Evolutionary conservation across 2,797 vertebrate species (phyloP).

Genomic region (Halcyon badia): DNA sequence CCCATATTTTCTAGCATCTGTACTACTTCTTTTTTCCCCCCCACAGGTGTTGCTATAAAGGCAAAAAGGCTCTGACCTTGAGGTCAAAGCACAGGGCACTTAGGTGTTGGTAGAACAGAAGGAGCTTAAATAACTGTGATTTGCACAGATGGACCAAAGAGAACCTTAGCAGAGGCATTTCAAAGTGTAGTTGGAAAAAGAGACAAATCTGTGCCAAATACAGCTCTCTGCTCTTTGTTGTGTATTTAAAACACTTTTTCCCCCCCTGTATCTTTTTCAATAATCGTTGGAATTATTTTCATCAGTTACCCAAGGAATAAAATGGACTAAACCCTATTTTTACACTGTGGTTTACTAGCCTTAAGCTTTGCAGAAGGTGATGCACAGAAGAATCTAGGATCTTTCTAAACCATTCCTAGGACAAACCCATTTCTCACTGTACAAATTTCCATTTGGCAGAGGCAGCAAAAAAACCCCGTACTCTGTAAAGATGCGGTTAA

Average conservation of each 20-base stretch:
- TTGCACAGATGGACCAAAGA: slow-evolving; percentile 70
- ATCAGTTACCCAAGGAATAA: background rate
- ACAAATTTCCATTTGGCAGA: slow-evolving; percentile 69
- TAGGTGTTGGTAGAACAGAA: slow-evolving; percentile 77
- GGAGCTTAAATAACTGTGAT: slow-evolving; percentile 66
- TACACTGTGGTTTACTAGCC: background rate
- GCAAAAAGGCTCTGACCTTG: slow-evolving; percentile 78
- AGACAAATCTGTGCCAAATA: background rate
- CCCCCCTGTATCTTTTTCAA: background rate
- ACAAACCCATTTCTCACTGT: slow-evolving; percentile 50
- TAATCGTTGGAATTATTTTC: background rate
- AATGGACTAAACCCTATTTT: background rate
- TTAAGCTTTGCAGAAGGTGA: slow-evolving; percentile 22
- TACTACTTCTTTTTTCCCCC: slow-evolving; percentile 11
- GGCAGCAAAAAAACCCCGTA: slow-evolving; percentile 52
- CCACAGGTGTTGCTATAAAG: slow-evolving; percentile 82
- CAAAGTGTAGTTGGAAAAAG: slow-evolving; percentile 26
- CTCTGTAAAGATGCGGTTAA: background rate
- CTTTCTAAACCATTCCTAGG: slow-evolving; percentile 6
- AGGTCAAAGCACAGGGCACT: slow-evolving; percentile 74
- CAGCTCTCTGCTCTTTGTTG: background rate
- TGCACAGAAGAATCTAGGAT: slow-evolving; percentile 32
- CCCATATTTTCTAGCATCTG: slow-evolving; percentile 78
- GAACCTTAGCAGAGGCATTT: slow-evolving; percentile 20
- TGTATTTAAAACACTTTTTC: background rate